Base-by-base conservation (phyloP, 2,888 invertebrate genomes). In the Vanessa cardui region DNA sequence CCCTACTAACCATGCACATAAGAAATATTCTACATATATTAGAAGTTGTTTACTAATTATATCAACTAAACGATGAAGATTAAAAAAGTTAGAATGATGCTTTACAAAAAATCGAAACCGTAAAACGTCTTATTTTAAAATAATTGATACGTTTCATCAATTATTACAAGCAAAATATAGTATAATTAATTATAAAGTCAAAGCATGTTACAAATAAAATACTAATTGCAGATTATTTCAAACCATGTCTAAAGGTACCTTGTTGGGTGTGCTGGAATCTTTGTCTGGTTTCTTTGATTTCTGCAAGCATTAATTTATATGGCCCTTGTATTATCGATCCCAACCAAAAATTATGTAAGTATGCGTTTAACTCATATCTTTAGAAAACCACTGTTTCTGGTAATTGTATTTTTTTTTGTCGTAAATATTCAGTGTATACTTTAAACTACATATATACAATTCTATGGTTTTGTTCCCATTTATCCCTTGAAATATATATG, bases 221-320 rank as follows among this genome's bases (percentile, higher is more conserved):
- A 77, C 69, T 75, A 76, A 72, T 67, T 65, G 64, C 56, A 59
- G 71, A 71, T 78, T 78, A 63, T 70, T 71, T 74, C 71, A 73
- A 75, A 74, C 81, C 83, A 80, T 84, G 82, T 83, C 56, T 82
- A 82, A 83, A 78, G 86, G 86, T 96, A 96, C 96, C 96, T 96
- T 95, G 80, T 93, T 90, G 79, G 95, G 95, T 83, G 95, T 95
- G 84, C 94, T 93, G 84, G 93, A 94, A 93, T 89, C 94, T 94
- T 94, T 96, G 89, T 95, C 96, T 85, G 94, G 94, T 94, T 95
- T 96, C 94, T 95, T 95, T 92, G 96, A 96, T 94, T 96, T 96
- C 96, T 96, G 95, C 81, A 95, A 95, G 72, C 74, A 79, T 69
- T 54, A 54, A 54, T 54, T 44, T 5, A 69, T 21, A 66, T 49